Evolutionary conservation across 2,113 vertebrate species (phyloP).

Genomic region (Apeltes quadracus): DNA sequence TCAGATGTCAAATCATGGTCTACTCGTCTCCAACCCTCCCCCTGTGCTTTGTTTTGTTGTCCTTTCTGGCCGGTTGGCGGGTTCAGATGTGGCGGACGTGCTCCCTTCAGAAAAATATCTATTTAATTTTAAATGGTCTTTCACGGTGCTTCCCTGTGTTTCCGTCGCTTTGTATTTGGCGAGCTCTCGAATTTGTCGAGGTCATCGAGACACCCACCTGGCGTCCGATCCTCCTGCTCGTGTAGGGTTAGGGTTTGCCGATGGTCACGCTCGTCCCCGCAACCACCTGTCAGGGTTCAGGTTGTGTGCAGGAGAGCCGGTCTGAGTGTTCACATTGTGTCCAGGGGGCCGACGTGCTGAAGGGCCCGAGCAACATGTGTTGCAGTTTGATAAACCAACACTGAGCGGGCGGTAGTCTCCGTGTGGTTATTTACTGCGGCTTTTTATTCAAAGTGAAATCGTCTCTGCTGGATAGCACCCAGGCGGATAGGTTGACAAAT

Average conservation of each 20-base stretch:
- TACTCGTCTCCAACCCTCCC: neutral
- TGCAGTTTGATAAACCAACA: constrained; percentile 46
- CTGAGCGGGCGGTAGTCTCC: constrained; percentile 20
- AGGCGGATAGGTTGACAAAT: constrained; percentile 43
- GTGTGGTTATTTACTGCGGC: constrained; percentile 50
- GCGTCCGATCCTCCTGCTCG: constrained; percentile 30
- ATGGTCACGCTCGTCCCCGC: constrained; percentile 24
- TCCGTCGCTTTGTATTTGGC: constrained; percentile 30
- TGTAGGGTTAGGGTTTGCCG: constrained; percentile 7
- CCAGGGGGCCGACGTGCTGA: constrained; percentile 7
- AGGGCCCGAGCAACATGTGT: constrained; percentile 39
- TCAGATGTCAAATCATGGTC: neutral
- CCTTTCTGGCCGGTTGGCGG: neutral
- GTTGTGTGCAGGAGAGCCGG: constrained; percentile 17
- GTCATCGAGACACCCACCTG: constrained; percentile 42
- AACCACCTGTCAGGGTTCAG: constrained; percentile 39
- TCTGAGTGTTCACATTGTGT: constrained; percentile 14
- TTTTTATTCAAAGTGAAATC: constrained; percentile 41
- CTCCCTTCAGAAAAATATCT: neutral
- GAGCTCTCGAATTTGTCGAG: constrained; percentile 10
- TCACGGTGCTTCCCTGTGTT: constrained; percentile 14
- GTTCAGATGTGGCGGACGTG: neutral
- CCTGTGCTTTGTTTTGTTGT: neutral
- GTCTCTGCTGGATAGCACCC: constrained; percentile 42
- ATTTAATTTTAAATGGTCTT: constrained; percentile 19